A percentile compares a stretch with the other conserved stretches of the same genome.
phyloP scores from a whole-genome alignment of 1,140 invertebrate species.

The Cherax quadricarinatus region DNA sequence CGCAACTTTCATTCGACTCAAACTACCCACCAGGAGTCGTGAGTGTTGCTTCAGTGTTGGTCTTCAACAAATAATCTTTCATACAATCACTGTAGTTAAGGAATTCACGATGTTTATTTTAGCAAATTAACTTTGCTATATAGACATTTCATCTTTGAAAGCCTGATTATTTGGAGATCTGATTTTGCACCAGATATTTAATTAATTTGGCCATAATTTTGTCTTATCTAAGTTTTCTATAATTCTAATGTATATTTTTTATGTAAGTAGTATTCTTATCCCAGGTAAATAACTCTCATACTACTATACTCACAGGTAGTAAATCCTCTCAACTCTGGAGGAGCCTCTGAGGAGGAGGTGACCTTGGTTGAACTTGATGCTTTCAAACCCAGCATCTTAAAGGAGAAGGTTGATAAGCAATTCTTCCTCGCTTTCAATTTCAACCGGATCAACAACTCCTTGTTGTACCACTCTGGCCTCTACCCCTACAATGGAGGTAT shows the following conservation, averaged over 20 bases:
- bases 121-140: no score
- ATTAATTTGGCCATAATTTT: no score
- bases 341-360: not conserved
- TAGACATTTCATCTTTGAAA: no score
- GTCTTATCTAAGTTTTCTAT: no score
- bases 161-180: no score
- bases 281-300: no score
- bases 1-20: conserved; percentile 81
- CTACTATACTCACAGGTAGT: not conserved
- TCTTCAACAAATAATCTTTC: no score
- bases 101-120: no score
- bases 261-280: no score
- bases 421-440: conserved; percentile 92
- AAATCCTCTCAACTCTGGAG: conserved; percentile 26
- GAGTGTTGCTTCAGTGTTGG: conserved; percentile 71
- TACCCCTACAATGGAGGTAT: conserved; percentile 81
- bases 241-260: no score
- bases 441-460: conserved; percentile 87
- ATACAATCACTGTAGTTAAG: no score
- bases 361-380: conserved; percentile 42
- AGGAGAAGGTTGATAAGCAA: conserved; percentile 74
- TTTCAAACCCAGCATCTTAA: conserved; percentile 79
- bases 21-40: conserved; percentile 81
- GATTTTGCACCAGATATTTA: no score
- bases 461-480: conserved; percentile 84